These are phyloP conservation scores for Pseudomugil gertrudae DNA, from an alignment of 2,797 vertebrate species.

Conservation along the genomic window DNA sequence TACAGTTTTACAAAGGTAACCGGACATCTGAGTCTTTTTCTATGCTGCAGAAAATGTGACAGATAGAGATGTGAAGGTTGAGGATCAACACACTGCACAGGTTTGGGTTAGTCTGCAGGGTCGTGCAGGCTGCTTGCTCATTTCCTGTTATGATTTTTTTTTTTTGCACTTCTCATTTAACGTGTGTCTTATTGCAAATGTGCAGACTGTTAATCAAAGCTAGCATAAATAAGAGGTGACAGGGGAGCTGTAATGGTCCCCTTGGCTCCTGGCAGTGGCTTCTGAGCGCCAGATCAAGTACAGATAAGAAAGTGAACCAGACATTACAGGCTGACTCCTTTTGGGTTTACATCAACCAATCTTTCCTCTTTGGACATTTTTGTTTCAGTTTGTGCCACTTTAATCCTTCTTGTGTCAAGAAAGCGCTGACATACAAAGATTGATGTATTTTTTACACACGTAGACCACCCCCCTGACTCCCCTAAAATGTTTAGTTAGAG, in stretches of 20 bases:
- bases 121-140: too few relatives aligned
- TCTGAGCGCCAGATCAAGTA: conserved; percentile 55
- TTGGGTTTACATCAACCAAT: conserved; percentile 20
- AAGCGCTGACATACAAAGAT: conserved; percentile 60
- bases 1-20: neutral
- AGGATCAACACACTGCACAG: conserved; percentile 37
- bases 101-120: conserved; percentile 46
- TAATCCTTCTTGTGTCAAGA: conserved; percentile 54
- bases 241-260: conserved; percentile 35
- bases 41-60: conserved; percentile 43
- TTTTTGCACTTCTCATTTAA: conserved; percentile 35
- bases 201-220: conserved; percentile 62
- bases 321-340: too few relatives aligned
- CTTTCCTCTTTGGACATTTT: neutral
- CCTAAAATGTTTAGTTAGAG: conserved; percentile 56
- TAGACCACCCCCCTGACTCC: conserved; percentile 23
- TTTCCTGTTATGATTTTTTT: conserved; percentile 9
- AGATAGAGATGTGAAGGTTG: conserved; percentile 44
- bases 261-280: conserved; percentile 43
- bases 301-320: conserved; percentile 48
- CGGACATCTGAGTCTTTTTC: conserved; percentile 35
- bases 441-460: conserved; percentile 53
- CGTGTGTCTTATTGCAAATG: conserved; percentile 35
- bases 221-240: conserved; percentile 55
- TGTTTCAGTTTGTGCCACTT: conserved; percentile 16